A percentile compares a stretch with the other conserved stretches of the same genome.
Conservation (phyloP, 1,140 invertebrate genomes). For the Drosophila lini region DNA sequence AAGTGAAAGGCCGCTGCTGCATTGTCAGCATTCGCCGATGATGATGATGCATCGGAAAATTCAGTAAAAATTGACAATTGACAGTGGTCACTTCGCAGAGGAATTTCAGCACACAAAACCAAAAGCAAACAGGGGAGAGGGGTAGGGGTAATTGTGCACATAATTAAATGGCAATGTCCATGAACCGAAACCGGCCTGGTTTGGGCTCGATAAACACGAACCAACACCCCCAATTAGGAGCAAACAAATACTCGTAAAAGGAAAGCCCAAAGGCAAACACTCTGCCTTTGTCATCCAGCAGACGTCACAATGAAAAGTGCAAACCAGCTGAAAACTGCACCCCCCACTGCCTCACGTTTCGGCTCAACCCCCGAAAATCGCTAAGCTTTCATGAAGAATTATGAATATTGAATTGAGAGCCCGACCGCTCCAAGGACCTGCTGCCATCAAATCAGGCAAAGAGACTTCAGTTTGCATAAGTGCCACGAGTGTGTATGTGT, state of each 20-base stretch:
- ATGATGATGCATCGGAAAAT: slow-evolving; percentile 34
- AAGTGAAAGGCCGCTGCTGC: slow-evolving; percentile 49
- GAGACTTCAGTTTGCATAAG: slow-evolving; percentile 48
- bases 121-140: neutral
- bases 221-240: slow-evolving; percentile 72
- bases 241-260: slow-evolving; percentile 61
- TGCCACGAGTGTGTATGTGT: slow-evolving; percentile 17
- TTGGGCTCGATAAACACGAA: slow-evolving; percentile 56
- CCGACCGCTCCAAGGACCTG: slow-evolving; percentile 6
- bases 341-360: neutral
- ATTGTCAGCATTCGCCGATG: slow-evolving; percentile 29
- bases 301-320: slow-evolving; percentile 55
- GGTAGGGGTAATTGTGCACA: slow-evolving; percentile 48
- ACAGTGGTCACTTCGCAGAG: slow-evolving; percentile 24
- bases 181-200: slow-evolving; percentile 10
- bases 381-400: slow-evolving; percentile 65
- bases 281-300: slow-evolving; percentile 32
- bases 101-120: slow-evolving; percentile 13
- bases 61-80: slow-evolving; percentile 26
- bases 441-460: slow-evolving; percentile 54
- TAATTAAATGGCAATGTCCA: slow-evolving; percentile 64
- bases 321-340: slow-evolving; percentile 39
- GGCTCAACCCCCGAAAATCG: slow-evolving; percentile 8
- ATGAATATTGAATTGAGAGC: slow-evolving; percentile 72
- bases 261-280: slow-evolving; percentile 51